A percentile compares a stretch with the other conserved stretches of the same genome.
These are phyloP conservation scores for Blastobasis lacticolella DNA, from an alignment of 2,888 invertebrate genomes.

Conservation along the genomic window DNA sequence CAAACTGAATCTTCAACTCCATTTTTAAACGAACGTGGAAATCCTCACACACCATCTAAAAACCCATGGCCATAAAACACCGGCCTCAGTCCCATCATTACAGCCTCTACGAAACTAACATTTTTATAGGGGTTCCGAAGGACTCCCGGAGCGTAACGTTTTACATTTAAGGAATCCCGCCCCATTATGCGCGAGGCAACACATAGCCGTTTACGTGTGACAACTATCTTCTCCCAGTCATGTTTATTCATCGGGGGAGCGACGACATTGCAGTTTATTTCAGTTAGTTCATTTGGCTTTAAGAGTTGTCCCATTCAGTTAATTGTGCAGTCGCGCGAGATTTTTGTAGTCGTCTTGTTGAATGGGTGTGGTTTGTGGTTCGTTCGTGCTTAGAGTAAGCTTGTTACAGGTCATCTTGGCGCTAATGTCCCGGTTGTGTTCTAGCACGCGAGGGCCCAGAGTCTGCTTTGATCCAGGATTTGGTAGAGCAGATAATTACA, in stretches of 20 bases:
- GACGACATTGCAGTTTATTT: neutral
- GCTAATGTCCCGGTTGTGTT: too few relatives aligned
- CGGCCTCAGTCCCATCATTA: too few relatives aligned
- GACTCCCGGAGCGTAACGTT: slow-evolving; percentile 60
- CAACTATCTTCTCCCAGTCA: slow-evolving; percentile 36
- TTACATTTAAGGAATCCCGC: slow-evolving; percentile 69
- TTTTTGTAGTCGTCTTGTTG: neutral
- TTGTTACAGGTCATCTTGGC: too few relatives aligned
- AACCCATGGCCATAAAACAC: too few relatives aligned
- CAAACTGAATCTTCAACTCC: too few relatives aligned
- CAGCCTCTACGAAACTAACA: slow-evolving; percentile 43
- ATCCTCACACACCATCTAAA: too few relatives aligned
- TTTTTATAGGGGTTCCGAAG: slow-evolving; percentile 70
- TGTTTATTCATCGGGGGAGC: neutral
- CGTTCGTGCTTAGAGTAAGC: too few relatives aligned
- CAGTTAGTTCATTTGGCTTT: neutral
- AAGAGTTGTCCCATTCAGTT: neutral
- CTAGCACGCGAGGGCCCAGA: too few relatives aligned
- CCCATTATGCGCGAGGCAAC: slow-evolving; percentile 62
- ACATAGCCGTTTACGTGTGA: slow-evolving; percentile 52
- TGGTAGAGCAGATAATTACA: too few relatives aligned
- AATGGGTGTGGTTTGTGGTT: neutral
- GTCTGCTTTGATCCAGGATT: too few relatives aligned
- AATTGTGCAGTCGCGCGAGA: neutral
- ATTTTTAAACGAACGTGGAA: too few relatives aligned